A percentile compares a stretch with the other conserved stretches of the same genome.
Evolutionary conservation across 1,140 invertebrate genomes (phyloP).

Genomic region (Brachionus koreanus): DNA sequence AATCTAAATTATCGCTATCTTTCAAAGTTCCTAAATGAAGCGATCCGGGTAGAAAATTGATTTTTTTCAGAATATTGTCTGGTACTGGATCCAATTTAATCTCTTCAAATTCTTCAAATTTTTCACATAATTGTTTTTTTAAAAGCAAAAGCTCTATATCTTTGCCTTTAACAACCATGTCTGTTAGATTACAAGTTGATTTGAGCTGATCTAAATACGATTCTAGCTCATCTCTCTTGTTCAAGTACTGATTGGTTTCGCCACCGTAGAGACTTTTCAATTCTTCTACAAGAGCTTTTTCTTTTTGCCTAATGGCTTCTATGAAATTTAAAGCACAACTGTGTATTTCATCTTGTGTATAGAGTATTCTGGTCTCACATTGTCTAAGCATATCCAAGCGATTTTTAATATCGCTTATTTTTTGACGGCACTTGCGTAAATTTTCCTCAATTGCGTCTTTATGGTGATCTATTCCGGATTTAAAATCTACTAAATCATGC

Average conservation of each 20-base stretch:
- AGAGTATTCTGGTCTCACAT: conserved; percentile 19
- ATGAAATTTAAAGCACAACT: conserved; percentile 53
- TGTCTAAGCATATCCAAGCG: background rate
- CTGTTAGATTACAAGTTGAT: conserved; percentile 58
- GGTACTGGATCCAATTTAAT: conserved; percentile 54
- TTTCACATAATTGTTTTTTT: conserved; percentile 59
- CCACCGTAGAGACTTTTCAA: conserved; percentile 55
- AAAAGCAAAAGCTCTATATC: conserved; percentile 59
- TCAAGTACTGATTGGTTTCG: conserved; percentile 56
- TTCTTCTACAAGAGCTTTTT: conserved; percentile 57
- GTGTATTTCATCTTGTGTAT: conserved; percentile 29
- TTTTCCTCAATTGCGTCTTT: conserved; percentile 55
- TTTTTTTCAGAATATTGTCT: conserved; percentile 51
- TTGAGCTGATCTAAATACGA: conserved; percentile 55
- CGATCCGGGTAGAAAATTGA: conserved; percentile 53
- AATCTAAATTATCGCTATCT: background rate
- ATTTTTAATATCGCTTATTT: conserved; percentile 40
- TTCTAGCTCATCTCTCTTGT: conserved; percentile 53
- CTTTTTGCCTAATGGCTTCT: conserved; percentile 52
- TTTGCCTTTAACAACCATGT: conserved; percentile 58
- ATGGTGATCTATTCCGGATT: conserved; percentile 56
- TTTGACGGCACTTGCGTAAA: conserved; percentile 54
- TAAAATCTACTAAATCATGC: conserved; percentile 58
- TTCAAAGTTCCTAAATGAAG: conserved; percentile 51
- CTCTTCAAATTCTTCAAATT: conserved; percentile 53